These are phyloP conservation scores for Rissa tridactyla DNA, from an alignment of 2,113 vertebrate species.

Conservation along the genomic window DNA sequence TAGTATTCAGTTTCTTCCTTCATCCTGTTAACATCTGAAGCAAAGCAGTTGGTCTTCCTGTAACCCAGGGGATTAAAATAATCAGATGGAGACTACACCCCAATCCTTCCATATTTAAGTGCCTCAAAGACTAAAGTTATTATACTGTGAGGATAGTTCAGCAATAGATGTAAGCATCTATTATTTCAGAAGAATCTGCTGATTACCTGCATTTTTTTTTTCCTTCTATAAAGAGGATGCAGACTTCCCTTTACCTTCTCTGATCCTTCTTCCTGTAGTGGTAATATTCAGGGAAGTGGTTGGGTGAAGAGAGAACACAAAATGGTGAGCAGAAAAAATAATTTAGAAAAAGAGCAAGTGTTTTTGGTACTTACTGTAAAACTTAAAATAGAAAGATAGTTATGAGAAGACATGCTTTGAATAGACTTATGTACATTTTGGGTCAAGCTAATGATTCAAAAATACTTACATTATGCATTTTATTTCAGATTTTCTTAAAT, in stretches of 20 bases:
- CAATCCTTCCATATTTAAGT: not conserved
- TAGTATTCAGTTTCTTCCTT: not conserved
- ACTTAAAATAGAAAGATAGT: not conserved
- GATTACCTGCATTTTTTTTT: not conserved
- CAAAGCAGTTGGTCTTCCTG: not conserved
- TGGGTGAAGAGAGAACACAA: not conserved
- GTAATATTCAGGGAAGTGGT: not conserved
- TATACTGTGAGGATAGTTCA: not conserved
- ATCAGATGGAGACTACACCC: not conserved
- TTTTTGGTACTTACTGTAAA: not conserved
- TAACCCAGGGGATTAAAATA: not conserved
- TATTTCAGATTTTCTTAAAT: not conserved
- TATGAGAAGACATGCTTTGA: not conserved
- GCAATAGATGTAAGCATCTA: not conserved
- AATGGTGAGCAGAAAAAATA: not conserved
- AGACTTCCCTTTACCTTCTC: not conserved
- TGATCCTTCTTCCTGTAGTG: not conserved
- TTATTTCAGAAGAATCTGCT: not conserved
- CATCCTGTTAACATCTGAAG: not conserved
- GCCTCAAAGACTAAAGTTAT: not conserved
- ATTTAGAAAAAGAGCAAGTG: not conserved
- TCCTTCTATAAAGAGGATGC: not conserved
- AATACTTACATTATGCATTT: not conserved
- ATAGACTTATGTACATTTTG: not conserved
- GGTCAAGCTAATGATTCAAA: not conserved